Percentiles rank a stretch among this genome's conserved stretches.
Conservation (phyloP, 2,888 invertebrate species). For the Euzophera pinguis region DNA sequence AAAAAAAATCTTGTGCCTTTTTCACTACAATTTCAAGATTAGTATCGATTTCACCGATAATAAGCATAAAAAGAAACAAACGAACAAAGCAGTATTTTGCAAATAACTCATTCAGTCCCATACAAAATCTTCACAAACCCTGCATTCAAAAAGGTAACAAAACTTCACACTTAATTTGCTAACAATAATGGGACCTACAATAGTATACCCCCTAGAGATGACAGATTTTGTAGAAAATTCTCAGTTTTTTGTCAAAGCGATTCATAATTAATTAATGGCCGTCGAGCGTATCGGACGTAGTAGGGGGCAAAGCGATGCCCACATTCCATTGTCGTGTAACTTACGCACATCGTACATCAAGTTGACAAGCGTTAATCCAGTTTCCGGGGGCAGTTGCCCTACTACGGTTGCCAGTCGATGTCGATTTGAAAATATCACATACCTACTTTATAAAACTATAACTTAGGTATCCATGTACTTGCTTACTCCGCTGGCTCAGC, state of each 20-base stretch:
- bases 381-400: constrained; percentile 66
- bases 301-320: constrained; percentile 58
- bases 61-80: not conserved
- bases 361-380: constrained; percentile 79
- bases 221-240: constrained; percentile 19
- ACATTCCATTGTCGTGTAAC: constrained; percentile 75
- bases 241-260: constrained; percentile 37
- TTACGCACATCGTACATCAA: constrained; percentile 77
- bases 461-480: too few relatives aligned
- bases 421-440: constrained; percentile 18
- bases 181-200: constrained; percentile 5
- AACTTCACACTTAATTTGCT: constrained; percentile 4
- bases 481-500: too few relatives aligned
- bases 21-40: not conserved
- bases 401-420: constrained; percentile 32
- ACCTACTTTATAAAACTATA: too few relatives aligned
- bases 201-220: constrained; percentile 17
- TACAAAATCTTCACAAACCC: not conserved
- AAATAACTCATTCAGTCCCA: not conserved
- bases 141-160: not conserved
- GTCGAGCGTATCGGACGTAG: constrained; percentile 55
- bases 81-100: not conserved
- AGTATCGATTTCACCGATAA: not conserved
- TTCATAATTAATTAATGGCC: constrained; percentile 64
- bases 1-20: not conserved